Evolutionary conservation across 2,888 invertebrate genomes (phyloP).

Genomic region (Didymodactylos carnosus): DNA sequence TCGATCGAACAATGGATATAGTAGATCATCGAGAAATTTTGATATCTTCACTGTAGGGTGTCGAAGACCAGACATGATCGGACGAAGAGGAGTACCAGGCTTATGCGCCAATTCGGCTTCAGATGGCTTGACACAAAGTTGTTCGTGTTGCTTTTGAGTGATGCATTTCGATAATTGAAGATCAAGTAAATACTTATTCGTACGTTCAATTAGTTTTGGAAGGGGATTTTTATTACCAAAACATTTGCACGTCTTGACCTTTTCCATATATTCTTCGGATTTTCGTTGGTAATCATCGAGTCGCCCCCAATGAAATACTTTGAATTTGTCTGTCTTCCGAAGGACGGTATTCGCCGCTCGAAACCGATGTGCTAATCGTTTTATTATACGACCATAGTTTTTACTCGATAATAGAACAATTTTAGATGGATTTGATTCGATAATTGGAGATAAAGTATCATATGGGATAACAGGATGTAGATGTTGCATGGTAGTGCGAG

Average conservation of each 20-base stretch:
- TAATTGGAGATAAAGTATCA: too few species aligned
- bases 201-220: too few species aligned
- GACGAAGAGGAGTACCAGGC: background rate
- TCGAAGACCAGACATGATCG: background rate
- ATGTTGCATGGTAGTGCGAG: too few species aligned
- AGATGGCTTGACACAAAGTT: background rate
- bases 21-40: background rate
- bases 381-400: background rate
- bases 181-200: background rate
- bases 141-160: background rate
- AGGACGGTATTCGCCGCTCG: background rate
- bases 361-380: background rate
- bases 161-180: background rate
- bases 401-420: too few species aligned
- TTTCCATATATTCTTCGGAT: background rate
- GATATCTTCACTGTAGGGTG: background rate
- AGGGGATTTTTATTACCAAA: background rate
- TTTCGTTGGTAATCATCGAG: background rate
- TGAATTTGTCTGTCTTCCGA: background rate
- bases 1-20: background rate
- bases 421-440: too few species aligned
- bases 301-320: background rate
- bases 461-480: too few species aligned
- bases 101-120: background rate
- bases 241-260: background rate